Conservation (phyloP, 2,113 vertebrate species). For the Taxidea taxus region DNA sequence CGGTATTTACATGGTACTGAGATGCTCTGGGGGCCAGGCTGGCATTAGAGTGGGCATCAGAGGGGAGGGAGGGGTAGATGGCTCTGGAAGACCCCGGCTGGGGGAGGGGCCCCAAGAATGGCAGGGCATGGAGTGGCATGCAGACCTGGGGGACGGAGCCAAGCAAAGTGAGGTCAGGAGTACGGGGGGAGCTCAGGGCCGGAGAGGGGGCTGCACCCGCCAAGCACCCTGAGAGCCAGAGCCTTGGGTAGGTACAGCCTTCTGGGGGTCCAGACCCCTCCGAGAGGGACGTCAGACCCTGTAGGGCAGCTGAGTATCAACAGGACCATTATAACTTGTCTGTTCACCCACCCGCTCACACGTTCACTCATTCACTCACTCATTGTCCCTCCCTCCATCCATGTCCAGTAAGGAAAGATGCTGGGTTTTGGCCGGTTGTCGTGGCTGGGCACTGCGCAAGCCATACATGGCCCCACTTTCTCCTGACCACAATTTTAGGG, state of each 20-base stretch:
- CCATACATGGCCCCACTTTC: fast-evolving
- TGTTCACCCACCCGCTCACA: fast-evolving
- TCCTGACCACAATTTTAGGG: background rate
- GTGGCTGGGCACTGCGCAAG: fast-evolving
- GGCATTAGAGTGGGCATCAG: background rate
- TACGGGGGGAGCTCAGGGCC: fast-evolving
- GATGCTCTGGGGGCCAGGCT: background rate
- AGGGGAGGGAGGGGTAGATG: background rate
- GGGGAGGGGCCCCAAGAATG: too few relatives aligned
- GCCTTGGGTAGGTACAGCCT: fast-evolving
- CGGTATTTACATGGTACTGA: fast-evolving
- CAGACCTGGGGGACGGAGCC: background rate
- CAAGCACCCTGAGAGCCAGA: background rate
- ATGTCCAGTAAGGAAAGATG: fast-evolving
- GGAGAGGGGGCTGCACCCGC: background rate
- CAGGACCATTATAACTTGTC: fast-evolving
- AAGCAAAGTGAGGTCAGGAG: background rate
- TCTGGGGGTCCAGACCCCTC: background rate
- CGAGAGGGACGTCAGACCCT: too few relatives aligned
- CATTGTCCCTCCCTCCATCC: background rate
- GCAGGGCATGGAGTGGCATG: too few relatives aligned
- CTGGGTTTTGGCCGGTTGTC: too few relatives aligned
- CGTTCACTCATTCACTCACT: fast-evolving
- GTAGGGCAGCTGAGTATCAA: background rate
- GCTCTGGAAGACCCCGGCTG: background rate